These are phyloP conservation scores for Oxytorus armatus DNA, from an alignment of 2,888 invertebrate genomes.

Conservation along the genomic window DNA sequence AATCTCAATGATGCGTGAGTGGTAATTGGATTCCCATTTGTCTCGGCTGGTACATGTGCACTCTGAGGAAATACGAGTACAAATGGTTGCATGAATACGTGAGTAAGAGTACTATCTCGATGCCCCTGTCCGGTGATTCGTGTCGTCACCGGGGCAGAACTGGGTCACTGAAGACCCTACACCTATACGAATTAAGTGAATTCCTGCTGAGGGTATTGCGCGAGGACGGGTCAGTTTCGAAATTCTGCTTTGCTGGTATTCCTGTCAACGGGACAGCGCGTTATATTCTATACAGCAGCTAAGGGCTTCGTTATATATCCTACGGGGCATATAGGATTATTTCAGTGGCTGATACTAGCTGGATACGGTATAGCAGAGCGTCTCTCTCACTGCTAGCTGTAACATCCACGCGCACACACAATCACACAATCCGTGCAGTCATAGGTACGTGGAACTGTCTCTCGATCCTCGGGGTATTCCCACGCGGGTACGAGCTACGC, in stretches of 20 bases:
- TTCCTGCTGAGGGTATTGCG: slow-evolving; percentile 5
- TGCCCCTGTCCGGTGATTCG: background rate
- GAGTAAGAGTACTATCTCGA: background rate
- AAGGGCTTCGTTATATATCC: slow-evolving; percentile 3
- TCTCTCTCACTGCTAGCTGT: slow-evolving; percentile 14
- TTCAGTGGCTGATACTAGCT: background rate
- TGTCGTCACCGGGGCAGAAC: background rate
- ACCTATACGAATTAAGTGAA: slow-evolving; percentile 43
- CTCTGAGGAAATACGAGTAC: background rate
- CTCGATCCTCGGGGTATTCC: slow-evolving; percentile 63
- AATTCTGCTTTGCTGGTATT: slow-evolving; percentile 15
- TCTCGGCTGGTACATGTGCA: background rate
- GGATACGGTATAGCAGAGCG: slow-evolving; percentile 26
- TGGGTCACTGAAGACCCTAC: background rate
- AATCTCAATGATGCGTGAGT: background rate
- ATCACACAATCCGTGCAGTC: slow-evolving; percentile 13
- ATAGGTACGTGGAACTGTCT: slow-evolving; percentile 66
- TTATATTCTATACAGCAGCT: background rate
- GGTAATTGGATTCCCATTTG: background rate
- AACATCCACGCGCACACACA: slow-evolving; percentile 4
- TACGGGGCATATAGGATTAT: slow-evolving; percentile 1
- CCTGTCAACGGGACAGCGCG: slow-evolving; percentile 26
- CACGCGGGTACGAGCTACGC: slow-evolving; percentile 60
- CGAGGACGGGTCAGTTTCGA: slow-evolving; percentile 18
- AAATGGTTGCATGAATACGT: background rate